These are phyloP conservation scores for Drosophila erecta DNA, from an alignment of 1,140 invertebrate species.

Conservation along the genomic window DNA sequence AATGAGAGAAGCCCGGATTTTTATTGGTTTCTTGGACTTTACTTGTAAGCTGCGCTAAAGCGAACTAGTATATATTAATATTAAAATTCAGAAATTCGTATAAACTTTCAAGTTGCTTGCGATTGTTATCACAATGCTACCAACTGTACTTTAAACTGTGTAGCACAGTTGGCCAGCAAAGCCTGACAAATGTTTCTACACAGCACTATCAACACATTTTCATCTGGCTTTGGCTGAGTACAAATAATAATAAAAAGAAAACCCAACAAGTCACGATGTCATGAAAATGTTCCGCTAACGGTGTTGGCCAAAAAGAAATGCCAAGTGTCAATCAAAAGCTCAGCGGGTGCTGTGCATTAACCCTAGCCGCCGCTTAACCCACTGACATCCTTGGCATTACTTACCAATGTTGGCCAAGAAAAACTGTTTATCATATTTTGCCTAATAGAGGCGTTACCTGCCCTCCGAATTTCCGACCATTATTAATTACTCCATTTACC, in stretches of 20 bases:
- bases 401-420: constrained; percentile 33
- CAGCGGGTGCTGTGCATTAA: constrained; percentile 37
- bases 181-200: constrained; percentile 17
- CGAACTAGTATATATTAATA: too few species aligned
- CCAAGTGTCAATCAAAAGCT: constrained; percentile 76
- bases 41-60: not conserved
- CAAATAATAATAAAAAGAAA: constrained; percentile 14
- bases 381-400: constrained; percentile 59
- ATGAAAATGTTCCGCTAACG: constrained; percentile 57
- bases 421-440: constrained; percentile 75
- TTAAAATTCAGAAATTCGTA: too few species aligned
- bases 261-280: constrained; percentile 63
- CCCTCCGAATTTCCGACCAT: constrained; percentile 44
- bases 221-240: constrained; percentile 40
- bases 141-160: constrained; percentile 13
- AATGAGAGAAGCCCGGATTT: not conserved
- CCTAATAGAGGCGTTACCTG: constrained; percentile 73
- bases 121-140: not conserved
- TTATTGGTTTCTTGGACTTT: not conserved
- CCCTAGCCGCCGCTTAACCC: constrained; percentile 10
- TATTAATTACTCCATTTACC: constrained; percentile 79
- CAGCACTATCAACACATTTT: constrained; percentile 54
- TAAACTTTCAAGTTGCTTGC: not conserved
- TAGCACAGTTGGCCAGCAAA: constrained; percentile 49
- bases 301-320: constrained; percentile 53